Percentiles rank a stretch among this genome's conserved stretches.
These are phyloP conservation scores for Rapana venosa DNA, from an alignment of 2,888 invertebrate species.

Conservation along the genomic window DNA sequence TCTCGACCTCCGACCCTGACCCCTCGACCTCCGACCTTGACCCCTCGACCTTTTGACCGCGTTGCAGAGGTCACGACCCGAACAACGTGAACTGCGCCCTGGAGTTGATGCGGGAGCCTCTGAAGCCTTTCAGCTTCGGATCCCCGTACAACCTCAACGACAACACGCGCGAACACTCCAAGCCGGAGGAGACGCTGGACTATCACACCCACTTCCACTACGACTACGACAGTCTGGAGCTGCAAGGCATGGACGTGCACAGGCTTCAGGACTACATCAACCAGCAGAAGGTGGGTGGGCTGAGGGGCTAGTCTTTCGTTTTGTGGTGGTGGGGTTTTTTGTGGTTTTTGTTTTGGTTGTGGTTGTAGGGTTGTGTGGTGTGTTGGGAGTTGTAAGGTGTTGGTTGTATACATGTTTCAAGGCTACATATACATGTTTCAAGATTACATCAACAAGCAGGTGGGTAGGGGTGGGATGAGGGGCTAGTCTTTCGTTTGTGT, in stretches of 20 bases:
- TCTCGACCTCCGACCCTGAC: no score
- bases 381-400: no score
- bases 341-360: not conserved
- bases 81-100: slow-evolving; percentile 55
- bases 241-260: slow-evolving; percentile 57
- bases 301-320: not conserved
- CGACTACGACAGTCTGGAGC: slow-evolving; percentile 52
- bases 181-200: slow-evolving; percentile 53
- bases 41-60: not conserved
- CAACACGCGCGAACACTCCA: slow-evolving; percentile 51
- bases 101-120: slow-evolving; percentile 52
- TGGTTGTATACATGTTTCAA: no score
- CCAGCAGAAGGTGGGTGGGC: slow-evolving; percentile 27
- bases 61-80: slow-evolving; percentile 52
- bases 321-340: not conserved
- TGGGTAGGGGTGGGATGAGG: no score
- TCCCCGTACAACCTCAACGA: slow-evolving; percentile 56
- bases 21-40: not conserved
- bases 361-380: no score
- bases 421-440: no score
- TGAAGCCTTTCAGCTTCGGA: slow-evolving; percentile 58
- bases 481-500: no score
- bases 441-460: no score
- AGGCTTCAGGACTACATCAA: slow-evolving; percentile 50
- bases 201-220: slow-evolving; percentile 53